These are phyloP conservation scores for Acanthosepion pharaonis DNA, from an alignment of 2,888 invertebrate species.

Conservation along the genomic window DNA sequence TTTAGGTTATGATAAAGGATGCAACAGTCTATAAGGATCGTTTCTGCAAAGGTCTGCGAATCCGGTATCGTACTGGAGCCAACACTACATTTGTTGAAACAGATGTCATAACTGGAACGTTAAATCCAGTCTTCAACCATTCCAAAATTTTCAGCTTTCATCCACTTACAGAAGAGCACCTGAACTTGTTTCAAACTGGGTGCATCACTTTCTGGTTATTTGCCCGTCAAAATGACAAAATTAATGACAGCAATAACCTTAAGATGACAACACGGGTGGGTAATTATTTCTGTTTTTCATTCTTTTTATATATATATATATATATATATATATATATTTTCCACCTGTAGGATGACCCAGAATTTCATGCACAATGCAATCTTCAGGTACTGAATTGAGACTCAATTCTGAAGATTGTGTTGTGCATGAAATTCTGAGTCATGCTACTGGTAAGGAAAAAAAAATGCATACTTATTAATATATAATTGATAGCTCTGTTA, in stretches of 20 bases:
- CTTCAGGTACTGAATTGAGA: too few species aligned
- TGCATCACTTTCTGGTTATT: constrained; percentile 73
- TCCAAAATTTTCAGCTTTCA: constrained; percentile 67
- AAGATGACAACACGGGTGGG: constrained; percentile 73
- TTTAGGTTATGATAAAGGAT: constrained; percentile 66
- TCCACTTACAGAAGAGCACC: constrained; percentile 69
- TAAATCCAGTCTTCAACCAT: constrained; percentile 71
- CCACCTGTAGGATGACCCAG: too few species aligned
- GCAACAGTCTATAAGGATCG: constrained; percentile 70
- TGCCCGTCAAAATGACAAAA: constrained; percentile 72
- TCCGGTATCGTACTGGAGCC: constrained; percentile 70
- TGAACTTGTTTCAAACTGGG: constrained; percentile 73
- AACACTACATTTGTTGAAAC: constrained; percentile 68
- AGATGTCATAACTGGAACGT: constrained; percentile 65
- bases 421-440: too few species aligned
- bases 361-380: too few species aligned
- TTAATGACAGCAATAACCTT: constrained; percentile 67
- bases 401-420: too few species aligned
- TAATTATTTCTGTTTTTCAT: neutral
- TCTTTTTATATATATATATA: too few species aligned
- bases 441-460: too few species aligned
- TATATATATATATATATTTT: too few species aligned
- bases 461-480: too few species aligned
- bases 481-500: too few species aligned
- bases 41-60: constrained; percentile 71